Evolutionary conservation across 1,140 invertebrate genomes (phyloP).

Genomic region (Sinella curviseta): DNA sequence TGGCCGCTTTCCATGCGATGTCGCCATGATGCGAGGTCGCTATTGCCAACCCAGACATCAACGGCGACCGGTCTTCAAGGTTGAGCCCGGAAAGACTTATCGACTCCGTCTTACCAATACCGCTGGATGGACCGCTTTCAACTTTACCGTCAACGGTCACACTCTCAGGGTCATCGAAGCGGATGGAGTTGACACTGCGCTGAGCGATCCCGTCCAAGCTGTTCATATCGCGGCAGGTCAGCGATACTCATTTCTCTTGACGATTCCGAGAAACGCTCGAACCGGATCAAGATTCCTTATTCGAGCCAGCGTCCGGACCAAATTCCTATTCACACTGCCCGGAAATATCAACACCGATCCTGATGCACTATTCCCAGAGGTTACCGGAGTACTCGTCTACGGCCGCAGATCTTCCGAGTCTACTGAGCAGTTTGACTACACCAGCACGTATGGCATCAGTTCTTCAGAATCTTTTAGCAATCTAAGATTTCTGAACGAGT

Average conservation of each 20-base stretch:
- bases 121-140: slow-evolving; percentile 1
- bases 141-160: slow-evolving; percentile 41
- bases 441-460: neutral
- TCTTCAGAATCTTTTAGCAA: neutral
- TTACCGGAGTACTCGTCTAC: slow-evolving; percentile 11
- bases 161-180: slow-evolving; percentile 34
- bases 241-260: slow-evolving; percentile 33
- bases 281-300: neutral
- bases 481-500: neutral
- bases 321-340: neutral
- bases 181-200: slow-evolving; percentile 32
- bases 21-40: neutral
- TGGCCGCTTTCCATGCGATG: slow-evolving; percentile 29
- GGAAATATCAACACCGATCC: slow-evolving; percentile 11
- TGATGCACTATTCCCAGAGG: neutral
- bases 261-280: slow-evolving; percentile 4
- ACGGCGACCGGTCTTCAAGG: slow-evolving; percentile 10
- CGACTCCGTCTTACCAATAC: slow-evolving; percentile 37
- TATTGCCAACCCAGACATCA: neutral
- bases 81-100: slow-evolving; percentile 18
- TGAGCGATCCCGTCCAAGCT: neutral
- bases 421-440: neutral
- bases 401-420: neutral
- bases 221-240: slow-evolving; percentile 8
- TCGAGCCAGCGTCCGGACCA: neutral